phyloP scores from a whole-genome alignment of 2,113 vertebrate species.

The Rynchops niger region DNA sequence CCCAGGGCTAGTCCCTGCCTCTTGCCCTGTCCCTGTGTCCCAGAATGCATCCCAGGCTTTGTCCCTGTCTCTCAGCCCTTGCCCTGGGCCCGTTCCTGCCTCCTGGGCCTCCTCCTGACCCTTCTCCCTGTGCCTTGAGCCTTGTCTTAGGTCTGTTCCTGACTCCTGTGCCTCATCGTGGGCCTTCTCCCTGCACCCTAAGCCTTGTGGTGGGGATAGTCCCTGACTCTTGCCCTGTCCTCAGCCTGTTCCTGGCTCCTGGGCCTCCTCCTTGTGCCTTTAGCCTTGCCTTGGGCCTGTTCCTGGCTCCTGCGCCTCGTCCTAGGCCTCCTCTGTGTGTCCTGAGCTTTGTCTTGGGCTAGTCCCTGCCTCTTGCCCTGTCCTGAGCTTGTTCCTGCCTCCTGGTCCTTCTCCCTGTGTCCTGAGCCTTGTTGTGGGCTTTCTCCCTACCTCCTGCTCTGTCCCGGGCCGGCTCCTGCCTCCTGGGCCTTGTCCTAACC shows the following conservation, averaged over 20 bases:
- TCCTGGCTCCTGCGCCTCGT: too few relatives aligned
- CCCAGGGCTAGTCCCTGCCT: not conserved
- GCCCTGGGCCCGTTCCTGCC: too few relatives aligned
- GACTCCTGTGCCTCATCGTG: too few relatives aligned
- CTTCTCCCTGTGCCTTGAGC: not conserved
- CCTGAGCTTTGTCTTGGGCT: not conserved
- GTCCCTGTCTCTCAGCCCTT: too few relatives aligned
- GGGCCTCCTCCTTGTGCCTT: not conserved
- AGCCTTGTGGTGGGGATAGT: not conserved
- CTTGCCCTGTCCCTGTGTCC: too few relatives aligned
- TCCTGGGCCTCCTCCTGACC: too few relatives aligned
- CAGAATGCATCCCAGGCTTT: too few relatives aligned
- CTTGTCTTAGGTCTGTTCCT: not conserved
- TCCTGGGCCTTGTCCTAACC: too few relatives aligned
- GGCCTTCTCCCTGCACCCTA: too few relatives aligned
- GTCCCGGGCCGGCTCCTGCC: not conserved
- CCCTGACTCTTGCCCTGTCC: not conserved
- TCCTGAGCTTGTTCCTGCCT: too few relatives aligned
- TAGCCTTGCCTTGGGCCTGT: not conserved
- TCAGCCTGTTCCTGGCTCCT: not conserved
- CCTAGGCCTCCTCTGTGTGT: not conserved
- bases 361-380: too few relatives aligned
- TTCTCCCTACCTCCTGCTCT: not conserved
- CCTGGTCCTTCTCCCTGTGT: too few relatives aligned
- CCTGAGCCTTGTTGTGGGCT: not conserved